Evolutionary conservation across 64 coral and sea anemone species (phyloP).

Genomic region (Stylophora pistillata): DNA sequence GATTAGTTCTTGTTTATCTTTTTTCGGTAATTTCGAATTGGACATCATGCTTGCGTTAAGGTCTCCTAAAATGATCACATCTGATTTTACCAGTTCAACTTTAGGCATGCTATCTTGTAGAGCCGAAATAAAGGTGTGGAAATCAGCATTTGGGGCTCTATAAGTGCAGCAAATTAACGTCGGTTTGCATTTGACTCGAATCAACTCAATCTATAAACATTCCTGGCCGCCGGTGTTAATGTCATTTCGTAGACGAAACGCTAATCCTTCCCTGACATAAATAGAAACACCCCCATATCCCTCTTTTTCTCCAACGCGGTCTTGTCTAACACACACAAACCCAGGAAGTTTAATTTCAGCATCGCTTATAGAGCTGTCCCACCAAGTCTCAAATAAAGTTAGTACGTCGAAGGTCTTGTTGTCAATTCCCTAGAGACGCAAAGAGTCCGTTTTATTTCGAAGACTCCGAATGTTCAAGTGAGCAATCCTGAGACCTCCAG

Average conservation of each 20-base stretch:
- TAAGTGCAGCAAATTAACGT: conserved; percentile 54
- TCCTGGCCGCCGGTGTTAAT: conserved; percentile 29
- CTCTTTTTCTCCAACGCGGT: too few species aligned
- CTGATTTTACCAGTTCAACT: conserved; percentile 44
- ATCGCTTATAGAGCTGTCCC: too few species aligned
- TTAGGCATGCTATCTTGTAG: background rate
- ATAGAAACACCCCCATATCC: conserved; percentile 50
- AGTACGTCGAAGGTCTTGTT: too few species aligned
- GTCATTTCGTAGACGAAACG: conserved; percentile 52
- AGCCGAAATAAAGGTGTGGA: conserved; percentile 34
- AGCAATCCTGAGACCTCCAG: conserved; percentile 45
- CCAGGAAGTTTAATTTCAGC: too few species aligned
- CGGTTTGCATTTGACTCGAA: conserved; percentile 49
- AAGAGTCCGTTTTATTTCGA: too few species aligned
- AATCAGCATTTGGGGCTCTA: conserved; percentile 44
- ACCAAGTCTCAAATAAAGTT: too few species aligned
- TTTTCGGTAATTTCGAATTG: conserved; percentile 37
- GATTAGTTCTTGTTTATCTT: conserved; percentile 56
- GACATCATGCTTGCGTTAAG: conserved; percentile 55
- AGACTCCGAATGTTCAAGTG: background rate
- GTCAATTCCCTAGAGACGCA: too few species aligned
- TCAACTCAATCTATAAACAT: conserved; percentile 73
- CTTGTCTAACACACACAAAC: too few species aligned
- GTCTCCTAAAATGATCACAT: conserved; percentile 63
- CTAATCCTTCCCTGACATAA: conserved; percentile 9